Conservation (phyloP, 1,140 invertebrate genomes). For the Hypsibius dujardini region DNA sequence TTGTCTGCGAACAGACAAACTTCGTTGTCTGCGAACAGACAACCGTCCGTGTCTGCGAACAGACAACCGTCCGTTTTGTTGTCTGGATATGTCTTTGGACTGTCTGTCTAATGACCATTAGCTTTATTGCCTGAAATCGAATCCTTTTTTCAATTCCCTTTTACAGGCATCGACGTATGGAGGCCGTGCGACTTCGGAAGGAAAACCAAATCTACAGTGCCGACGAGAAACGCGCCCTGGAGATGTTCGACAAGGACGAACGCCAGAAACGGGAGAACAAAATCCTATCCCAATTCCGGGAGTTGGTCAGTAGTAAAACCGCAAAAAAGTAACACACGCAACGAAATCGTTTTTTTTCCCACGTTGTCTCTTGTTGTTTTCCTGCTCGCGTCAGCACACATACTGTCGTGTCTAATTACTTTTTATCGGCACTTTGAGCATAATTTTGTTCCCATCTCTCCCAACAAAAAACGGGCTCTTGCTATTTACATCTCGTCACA, state of each 20-base stretch:
- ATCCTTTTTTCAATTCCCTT: conserved; percentile 4
- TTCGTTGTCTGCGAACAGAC: too few species aligned
- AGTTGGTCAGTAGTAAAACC: conserved; percentile 53
- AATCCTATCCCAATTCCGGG: conserved; percentile 81
- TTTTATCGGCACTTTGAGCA: too few species aligned
- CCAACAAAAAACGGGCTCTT: not conserved
- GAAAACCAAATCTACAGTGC: conserved; percentile 99
- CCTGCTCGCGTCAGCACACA: too few species aligned
- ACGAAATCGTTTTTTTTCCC: not conserved
- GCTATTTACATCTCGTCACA: conserved; percentile 12
- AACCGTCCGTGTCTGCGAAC: too few species aligned
- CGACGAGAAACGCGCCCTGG: conserved; percentile 90
- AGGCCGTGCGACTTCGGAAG: conserved; percentile 94
- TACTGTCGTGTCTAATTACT: too few species aligned
- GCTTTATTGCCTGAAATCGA: not conserved
- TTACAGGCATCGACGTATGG: conserved; percentile 86
- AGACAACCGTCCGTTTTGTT: too few species aligned
- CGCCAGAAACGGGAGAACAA: conserved; percentile 82
- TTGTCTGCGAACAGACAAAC: too few species aligned
- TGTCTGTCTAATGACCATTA: too few species aligned
- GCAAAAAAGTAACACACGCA: conserved; percentile 28
- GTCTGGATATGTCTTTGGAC: too few species aligned
- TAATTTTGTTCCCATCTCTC: not conserved
- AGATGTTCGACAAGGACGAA: conserved; percentile 96
- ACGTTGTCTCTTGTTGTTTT: too few species aligned